These are phyloP conservation scores for Drosophila gunungcola DNA, from an alignment of 1,140 invertebrate genomes.

Conservation along the genomic window DNA sequence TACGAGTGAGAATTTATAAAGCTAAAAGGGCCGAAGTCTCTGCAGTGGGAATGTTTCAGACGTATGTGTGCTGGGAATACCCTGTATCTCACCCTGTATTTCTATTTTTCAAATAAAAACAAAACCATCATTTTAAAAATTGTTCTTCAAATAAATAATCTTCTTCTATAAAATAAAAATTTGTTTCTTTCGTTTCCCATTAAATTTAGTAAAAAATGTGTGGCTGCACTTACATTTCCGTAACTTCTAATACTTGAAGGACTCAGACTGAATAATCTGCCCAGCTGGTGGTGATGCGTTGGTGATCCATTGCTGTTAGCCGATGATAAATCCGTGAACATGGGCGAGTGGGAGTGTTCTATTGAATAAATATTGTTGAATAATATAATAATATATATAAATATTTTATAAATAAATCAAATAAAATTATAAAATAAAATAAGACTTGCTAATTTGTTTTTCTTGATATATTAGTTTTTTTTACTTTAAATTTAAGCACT, in stretches of 20 bases:
- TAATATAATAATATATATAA: no score
- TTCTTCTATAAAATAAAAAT: no score
- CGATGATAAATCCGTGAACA: conserved; percentile 74
- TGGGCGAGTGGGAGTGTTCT: conserved; percentile 77
- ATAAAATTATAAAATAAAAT: no score
- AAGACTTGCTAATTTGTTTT: no score
- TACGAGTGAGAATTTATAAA: conserved; percentile 45
- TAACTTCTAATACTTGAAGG: conserved; percentile 76
- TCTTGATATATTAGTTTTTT: no score
- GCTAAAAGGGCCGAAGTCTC: not conserved
- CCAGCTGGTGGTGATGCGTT: conserved; percentile 71
- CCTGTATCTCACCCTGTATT: not conserved
- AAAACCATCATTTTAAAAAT: no score
- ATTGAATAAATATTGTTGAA: no score
- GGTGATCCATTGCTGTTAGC: conserved; percentile 65
- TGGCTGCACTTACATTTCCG: conserved; percentile 73
- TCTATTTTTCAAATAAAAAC: not conserved
- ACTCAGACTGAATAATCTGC: conserved; percentile 76
- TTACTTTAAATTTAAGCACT: no score
- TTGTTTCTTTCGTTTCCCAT: no score
- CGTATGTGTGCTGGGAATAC: not conserved
- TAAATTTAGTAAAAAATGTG: not conserved
- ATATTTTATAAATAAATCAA: no score
- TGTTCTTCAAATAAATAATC: no score
- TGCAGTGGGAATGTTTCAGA: not conserved